A percentile compares a stretch with the other conserved stretches of the same genome.
Conservation (phyloP, 1,140 invertebrate genomes). For the Drosophila kanapiae region DNA sequence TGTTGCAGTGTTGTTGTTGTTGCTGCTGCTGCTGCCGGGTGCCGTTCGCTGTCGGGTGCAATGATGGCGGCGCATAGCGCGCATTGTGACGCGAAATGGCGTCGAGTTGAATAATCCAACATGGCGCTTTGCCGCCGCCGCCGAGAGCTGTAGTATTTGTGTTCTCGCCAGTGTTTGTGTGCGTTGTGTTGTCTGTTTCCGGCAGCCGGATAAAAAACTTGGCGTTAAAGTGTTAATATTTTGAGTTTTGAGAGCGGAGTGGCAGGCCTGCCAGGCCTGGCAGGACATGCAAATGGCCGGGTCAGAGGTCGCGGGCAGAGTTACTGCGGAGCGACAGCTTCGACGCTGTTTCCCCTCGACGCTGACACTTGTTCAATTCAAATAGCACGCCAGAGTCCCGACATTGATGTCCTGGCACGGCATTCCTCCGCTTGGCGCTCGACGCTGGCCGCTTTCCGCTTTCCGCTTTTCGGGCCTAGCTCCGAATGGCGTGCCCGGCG, state of each 20-base stretch:
- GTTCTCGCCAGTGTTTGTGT: slow-evolving; percentile 37
- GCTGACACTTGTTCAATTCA: slow-evolving; percentile 82
- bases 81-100: slow-evolving; percentile 82
- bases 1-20: background rate
- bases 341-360: slow-evolving; percentile 72
- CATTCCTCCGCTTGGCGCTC: slow-evolving; percentile 43
- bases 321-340: slow-evolving; percentile 49
- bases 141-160: slow-evolving; percentile 48
- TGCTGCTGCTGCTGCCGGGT: slow-evolving; percentile 22
- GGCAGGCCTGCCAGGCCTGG: slow-evolving; percentile 64
- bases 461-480: slow-evolving; percentile 16
- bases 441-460: slow-evolving; percentile 9
- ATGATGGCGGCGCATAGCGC: slow-evolving; percentile 78
- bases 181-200: slow-evolving; percentile 71
- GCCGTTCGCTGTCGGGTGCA: slow-evolving; percentile 75
- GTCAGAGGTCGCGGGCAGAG: slow-evolving; percentile 8
- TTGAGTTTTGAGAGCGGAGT: slow-evolving; percentile 77
- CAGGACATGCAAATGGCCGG: slow-evolving; percentile 34
- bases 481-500: slow-evolving; percentile 58
- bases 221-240: slow-evolving; percentile 83
- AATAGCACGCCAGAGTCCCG: slow-evolving; percentile 75
- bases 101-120: slow-evolving; percentile 82
- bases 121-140: slow-evolving; percentile 75
- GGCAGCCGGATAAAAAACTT: slow-evolving; percentile 82
- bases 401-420: slow-evolving; percentile 79